Conservation (phyloP, 2,888 invertebrate species). For the Crematogaster levior region DNA sequence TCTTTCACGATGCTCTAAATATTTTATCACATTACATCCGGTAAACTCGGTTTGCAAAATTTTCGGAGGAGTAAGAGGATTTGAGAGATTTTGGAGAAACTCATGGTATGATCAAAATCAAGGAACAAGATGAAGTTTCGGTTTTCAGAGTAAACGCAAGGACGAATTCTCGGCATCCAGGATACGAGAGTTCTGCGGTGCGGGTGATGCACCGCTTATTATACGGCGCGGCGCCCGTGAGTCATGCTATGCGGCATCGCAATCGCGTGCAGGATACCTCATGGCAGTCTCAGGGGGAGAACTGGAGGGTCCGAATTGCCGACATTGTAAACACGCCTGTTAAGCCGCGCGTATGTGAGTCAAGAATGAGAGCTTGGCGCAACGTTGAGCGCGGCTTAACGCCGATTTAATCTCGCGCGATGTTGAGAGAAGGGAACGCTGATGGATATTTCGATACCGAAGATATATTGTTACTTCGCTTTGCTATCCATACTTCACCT, state of each 20-base stretch:
- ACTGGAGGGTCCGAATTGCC: conserved; percentile 68
- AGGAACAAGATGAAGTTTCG: not conserved
- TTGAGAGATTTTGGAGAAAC: not conserved
- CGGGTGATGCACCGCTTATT: conserved; percentile 59
- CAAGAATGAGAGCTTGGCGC: conserved; percentile 51
- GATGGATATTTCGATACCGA: conserved; percentile 28
- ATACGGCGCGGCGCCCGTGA: conserved; percentile 59
- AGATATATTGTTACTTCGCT: conserved; percentile 13
- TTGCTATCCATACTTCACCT: not conserved
- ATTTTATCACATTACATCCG: not conserved
- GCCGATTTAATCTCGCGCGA: conserved; percentile 59
- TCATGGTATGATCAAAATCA: not conserved
- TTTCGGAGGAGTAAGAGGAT: not conserved
- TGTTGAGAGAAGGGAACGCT: not conserved
- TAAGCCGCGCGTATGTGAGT: conserved; percentile 63
- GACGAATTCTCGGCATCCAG: conserved; percentile 67
- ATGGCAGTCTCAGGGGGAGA: conserved; percentile 62
- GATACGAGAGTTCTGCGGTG: conserved; percentile 47
- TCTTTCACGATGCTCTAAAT: not conserved
- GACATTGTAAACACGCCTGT: conserved; percentile 76
- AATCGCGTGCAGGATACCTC: conserved; percentile 68
- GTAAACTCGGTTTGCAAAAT: not conserved
- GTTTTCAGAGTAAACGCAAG: conserved; percentile 42
- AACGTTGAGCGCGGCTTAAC: conserved; percentile 47
- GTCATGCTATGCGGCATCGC: conserved; percentile 71